Conservation (phyloP, 2,113 vertebrate species). For the Istiophorus platypterus region DNA sequence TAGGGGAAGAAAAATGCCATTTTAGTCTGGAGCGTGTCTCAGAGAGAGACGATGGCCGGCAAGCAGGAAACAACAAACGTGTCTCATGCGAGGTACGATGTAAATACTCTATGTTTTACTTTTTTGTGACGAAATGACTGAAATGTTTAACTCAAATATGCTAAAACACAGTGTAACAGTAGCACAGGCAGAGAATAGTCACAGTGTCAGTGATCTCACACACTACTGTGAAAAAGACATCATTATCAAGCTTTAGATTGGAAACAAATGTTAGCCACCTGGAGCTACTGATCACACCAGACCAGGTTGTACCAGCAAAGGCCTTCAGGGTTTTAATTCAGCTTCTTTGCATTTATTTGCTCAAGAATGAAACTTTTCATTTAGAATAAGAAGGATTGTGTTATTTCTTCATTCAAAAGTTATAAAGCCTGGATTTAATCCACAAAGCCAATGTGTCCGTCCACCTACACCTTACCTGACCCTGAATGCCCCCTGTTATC, state of each 20-base stretch:
- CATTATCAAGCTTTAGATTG: neutral
- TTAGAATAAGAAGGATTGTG: neutral
- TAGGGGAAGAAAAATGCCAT: too few relatives aligned
- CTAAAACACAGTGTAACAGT: neutral
- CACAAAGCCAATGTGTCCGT: slow-evolving; percentile 8
- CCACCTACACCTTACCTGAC: neutral
- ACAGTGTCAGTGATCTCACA: too few relatives aligned
- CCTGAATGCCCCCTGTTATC: slow-evolving; percentile 13
- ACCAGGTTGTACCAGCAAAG: neutral
- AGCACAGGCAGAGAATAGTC: too few relatives aligned
- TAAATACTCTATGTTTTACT: neutral
- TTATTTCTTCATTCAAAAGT: neutral
- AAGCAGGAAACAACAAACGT: neutral
- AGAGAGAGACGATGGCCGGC: too few relatives aligned
- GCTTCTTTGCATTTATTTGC: neutral
- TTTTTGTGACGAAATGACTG: neutral
- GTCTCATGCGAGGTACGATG: neutral
- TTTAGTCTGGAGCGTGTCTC: too few relatives aligned
- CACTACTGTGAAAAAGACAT: too few relatives aligned
- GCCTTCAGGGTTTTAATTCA: neutral
- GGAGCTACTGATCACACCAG: neutral
- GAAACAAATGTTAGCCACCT: neutral
- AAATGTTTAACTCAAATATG: neutral
- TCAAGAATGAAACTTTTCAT: neutral
- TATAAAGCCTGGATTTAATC: neutral